Base-by-base conservation (phyloP, 1,140 invertebrate species). In the Brachionus rubens region DNA sequence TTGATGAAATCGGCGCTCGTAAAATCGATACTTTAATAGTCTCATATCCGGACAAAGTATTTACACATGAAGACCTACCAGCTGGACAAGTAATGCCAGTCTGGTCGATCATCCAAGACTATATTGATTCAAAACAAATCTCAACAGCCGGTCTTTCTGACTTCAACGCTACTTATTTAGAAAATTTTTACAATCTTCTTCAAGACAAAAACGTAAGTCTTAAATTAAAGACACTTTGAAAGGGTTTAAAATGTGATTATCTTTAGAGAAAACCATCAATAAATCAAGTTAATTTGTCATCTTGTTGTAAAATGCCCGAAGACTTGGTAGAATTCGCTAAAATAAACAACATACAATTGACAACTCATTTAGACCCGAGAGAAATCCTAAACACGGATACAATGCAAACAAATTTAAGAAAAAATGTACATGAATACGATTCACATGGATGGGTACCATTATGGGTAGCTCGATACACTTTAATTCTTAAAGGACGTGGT, bases 291-390 rank as follows among this genome's bases (percentile, higher is more conserved):
- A 97, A 95, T 86, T 87, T 98, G 56, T 90, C 93, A 1, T 91
- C 91, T 2, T 98, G 95, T 83, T 98, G 96, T 87, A 91, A 96
- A 3, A 94, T 98, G 76, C 94, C 95, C 12, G 90, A 91, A 21
- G 90, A 91, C 10, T 87, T 99, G 75, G 90, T 92, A 81, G 87
- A 89, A 67, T 98, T 94, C 86, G 93, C 94, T 70, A 91, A 91
- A 81, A 88, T 91, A 78, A 90, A 95, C 80, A 90, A 93, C 79
- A 90, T 99, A 56, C 93, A 97, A 80, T 86, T 99, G 21, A 86
- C 98, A 4, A 98, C 95, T 0, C 95, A 98, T 83, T 94, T 91
- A 82, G 96, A 98, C 86, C 91, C 94, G 3, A 88, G 88, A 90
- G 89, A 90, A 82, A 88, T 90, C 77, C 79, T 91, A 47, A 86